Base-by-base conservation (phyloP, 2,113 vertebrate species). In the Narcine bancroftii region DNA sequence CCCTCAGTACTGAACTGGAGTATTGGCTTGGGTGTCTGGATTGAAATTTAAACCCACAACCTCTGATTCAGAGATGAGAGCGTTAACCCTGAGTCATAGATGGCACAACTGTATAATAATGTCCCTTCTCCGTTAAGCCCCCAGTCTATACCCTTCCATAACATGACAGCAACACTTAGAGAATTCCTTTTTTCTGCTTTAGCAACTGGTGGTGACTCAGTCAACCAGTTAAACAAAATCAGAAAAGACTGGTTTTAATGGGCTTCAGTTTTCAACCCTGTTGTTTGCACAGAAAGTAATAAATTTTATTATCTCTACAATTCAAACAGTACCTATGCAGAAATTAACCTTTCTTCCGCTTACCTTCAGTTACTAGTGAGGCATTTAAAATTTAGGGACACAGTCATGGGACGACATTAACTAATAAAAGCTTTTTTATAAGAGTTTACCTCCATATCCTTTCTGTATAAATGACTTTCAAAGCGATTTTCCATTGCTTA, bases 291-390 rank as follows among this genome's bases (percentile, higher is more conserved):
- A 29, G 65, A 71, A 91, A 42, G 65, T 45, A 29, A 91, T 91
- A 91, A 91, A 69, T 71, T 91, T 91, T 91, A 91, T 69, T 91
- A 69, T 69, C 65, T 69, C 39, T 39, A 91, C 65, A 69, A 69
- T 71, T 66, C 60, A 91, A 91, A 69, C 89, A 69, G 65, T 47
- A 45, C 42, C 63, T 33, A 36, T 66, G 63, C 85, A 91, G 66
- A 45, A 69, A 91, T 66, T 69, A 91, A 91, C 89, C 89, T 91
- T 29, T 91, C 63, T 69, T 69, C 65, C 89, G 42, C 65, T 45
- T 91, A 91, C 89, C 45, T 69, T 69, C 89, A 91, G 63, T 29
- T 91, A 29, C 39, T 45, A 24, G 66, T 69, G 89, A 71, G 15
- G 33, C 65, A 15, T 42, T 33, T 91, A 91, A 69, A 91, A 69